These are phyloP conservation scores for Podarcis muralis DNA, from an alignment of 2,113 vertebrate genomes.

Conservation along the genomic window DNA sequence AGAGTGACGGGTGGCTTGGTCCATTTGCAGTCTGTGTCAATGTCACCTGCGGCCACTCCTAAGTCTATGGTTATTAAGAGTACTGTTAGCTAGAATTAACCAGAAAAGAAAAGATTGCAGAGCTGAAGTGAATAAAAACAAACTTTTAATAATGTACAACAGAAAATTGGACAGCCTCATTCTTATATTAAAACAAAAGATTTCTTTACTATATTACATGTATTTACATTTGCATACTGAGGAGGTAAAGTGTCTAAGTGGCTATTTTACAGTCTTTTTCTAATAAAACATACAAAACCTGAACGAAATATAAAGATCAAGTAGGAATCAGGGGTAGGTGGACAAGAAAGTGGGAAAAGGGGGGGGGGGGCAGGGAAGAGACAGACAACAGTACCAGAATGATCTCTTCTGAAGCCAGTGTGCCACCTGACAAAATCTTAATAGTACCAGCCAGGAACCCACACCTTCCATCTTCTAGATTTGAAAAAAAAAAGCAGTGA, in stretches of 20 bases:
- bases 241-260: constrained; percentile 90
- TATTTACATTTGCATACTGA: constrained; percentile 90
- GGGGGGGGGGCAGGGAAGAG: neutral
- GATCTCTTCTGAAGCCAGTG: constrained; percentile 61
- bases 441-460: neutral
- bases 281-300: constrained; percentile 82
- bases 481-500: neutral
- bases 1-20: neutral
- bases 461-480: constrained; percentile 1
- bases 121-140: constrained; percentile 78
- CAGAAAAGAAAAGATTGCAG: neutral
- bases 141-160: constrained; percentile 87
- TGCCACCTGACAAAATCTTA: neutral
- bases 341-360: neutral
- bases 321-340: neutral
- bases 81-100: neutral
- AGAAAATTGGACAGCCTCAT: constrained; percentile 81
- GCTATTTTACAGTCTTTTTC: constrained; percentile 84
- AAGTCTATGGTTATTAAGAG: neutral
- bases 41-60: too few relatives aligned
- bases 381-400: constrained; percentile 62
- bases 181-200: constrained; percentile 86
- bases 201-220: constrained; percentile 81
- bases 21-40: too few relatives aligned
- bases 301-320: constrained; percentile 70